These are phyloP conservation scores for Cotesia chilonis DNA, from an alignment of 1,140 invertebrate genomes.

Conservation along the genomic window DNA sequence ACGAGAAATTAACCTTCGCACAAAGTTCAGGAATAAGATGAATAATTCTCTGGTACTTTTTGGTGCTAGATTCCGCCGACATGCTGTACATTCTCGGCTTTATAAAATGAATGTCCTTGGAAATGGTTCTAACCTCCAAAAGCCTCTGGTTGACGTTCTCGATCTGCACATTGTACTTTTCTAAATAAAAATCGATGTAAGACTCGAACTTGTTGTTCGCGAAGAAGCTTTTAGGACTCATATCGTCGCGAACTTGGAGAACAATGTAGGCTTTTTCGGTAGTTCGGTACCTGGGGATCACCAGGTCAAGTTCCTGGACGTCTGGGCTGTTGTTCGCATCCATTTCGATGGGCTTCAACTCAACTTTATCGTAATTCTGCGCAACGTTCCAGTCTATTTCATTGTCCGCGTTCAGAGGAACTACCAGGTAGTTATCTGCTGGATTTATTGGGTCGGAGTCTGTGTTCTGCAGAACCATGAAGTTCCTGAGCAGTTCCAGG, in stretches of 20 bases:
- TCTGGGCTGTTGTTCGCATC: not conserved
- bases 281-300: constrained; percentile 54
- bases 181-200: constrained; percentile 83
- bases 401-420: constrained; percentile 67
- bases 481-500: constrained; percentile 79
- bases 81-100: constrained; percentile 70
- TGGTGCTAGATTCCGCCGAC: constrained; percentile 70
- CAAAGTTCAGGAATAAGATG: constrained; percentile 93
- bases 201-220: constrained; percentile 77
- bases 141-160: constrained; percentile 80
- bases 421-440: constrained; percentile 79
- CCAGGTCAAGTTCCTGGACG: constrained; percentile 48
- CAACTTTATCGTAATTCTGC: constrained; percentile 51
- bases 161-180: constrained; percentile 80
- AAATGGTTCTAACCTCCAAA: constrained; percentile 88
- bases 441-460: constrained; percentile 70
- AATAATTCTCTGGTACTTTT: too few relatives aligned
- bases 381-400: constrained; percentile 75
- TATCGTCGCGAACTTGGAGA: constrained; percentile 80
- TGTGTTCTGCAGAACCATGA: constrained; percentile 66
- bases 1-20: constrained; percentile 83
- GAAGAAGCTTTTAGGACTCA: constrained; percentile 83
- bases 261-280: constrained; percentile 75
- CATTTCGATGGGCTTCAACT: not conserved
- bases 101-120: constrained; percentile 78